Evolutionary conservation across 2,888 invertebrate species (phyloP), one percentile per base, ranked within the genome.

Genomic region (Chromoteleia sp.): DNA sequence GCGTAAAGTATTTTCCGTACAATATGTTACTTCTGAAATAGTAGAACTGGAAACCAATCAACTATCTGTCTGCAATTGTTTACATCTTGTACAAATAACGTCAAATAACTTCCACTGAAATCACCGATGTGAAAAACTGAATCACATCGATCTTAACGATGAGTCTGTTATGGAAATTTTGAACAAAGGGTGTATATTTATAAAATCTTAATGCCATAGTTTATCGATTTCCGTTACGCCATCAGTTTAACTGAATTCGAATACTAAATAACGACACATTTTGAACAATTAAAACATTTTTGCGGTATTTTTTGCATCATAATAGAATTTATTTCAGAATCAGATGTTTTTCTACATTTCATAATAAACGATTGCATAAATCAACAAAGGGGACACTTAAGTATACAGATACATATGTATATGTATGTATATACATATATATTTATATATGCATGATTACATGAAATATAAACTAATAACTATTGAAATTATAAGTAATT

Each of bases 321-420:
- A 65, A 74, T 48, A 48, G 12, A 10, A 39, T 75, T 75, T 75
- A 75, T 75, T 75, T 65, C 65, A 65, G n/a, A n/a, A 15, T 17
- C 8, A 29, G 7, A 48, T 1, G 14, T 25, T 2, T 14, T 68
- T 63, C 14, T 65, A 74, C 74, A 63, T 61, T 73, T n/a, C 29
- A 54, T 33, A 74, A 56, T n/a, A 25, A 63, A 33, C 36, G 12
- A 36, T 48, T 25, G 17, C 21, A 36, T 54, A 56, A 65, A 65
- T 58, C 10, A 45, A 58, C 19, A 48, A 36, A 41, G 19, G 45
- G 43, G 25, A 36, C 8, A 14, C 12, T 36, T 43, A 65, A 4
- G 25, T 25, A 48, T 45, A 3, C 17, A 73, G 36, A 52, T 10
- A 6, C 15, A 73, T 45, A 17, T 41, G 54, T 14, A 10, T 12